phyloP scores from a whole-genome alignment of 2,113 vertebrate species.

The Xenopus borealis region DNA sequence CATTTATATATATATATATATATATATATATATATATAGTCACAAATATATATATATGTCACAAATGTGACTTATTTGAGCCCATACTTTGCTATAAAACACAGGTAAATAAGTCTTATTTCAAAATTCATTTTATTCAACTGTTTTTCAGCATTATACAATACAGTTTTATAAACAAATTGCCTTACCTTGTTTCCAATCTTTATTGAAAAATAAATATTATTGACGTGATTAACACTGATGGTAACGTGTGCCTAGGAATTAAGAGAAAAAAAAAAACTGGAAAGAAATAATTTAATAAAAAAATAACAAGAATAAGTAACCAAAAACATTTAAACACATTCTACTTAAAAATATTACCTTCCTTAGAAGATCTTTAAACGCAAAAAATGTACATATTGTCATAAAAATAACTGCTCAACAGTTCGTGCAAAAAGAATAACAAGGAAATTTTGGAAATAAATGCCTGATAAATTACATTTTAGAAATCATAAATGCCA shows the following conservation, averaged over 20 bases:
- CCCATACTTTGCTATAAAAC: slow-evolving; percentile 14
- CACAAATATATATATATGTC: too few relatives aligned
- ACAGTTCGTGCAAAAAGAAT: slow-evolving; percentile 75
- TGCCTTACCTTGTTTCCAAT: slow-evolving; percentile 81
- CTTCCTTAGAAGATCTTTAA: slow-evolving; percentile 68
- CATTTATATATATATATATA: too few relatives aligned
- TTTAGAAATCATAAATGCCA: slow-evolving; percentile 63
- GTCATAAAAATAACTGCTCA: slow-evolving; percentile 67
- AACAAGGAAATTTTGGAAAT: slow-evolving; percentile 58
- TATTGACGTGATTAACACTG: slow-evolving; percentile 83
- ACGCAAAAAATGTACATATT: slow-evolving; percentile 62
- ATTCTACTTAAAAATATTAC: slow-evolving; percentile 76
- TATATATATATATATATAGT: too few relatives aligned
- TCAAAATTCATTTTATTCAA: slow-evolving; percentile 84
- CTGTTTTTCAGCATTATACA: slow-evolving; percentile 84
- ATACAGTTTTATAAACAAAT: slow-evolving; percentile 83
- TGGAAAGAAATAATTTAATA: slow-evolving; percentile 77
- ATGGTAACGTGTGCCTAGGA: slow-evolving; percentile 75
- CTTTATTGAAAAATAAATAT: slow-evolving; percentile 96
- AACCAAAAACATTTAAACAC: slow-evolving; percentile 49
- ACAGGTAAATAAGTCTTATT: slow-evolving; percentile 65
- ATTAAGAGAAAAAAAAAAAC: slow-evolving; percentile 64
- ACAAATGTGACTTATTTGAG: not conserved
- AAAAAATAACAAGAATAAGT: slow-evolving; percentile 49
- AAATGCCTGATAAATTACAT: slow-evolving; percentile 59